Base-by-base conservation (phyloP, 2,888 invertebrate genomes). In the Teinopalpus imperialis region DNA sequence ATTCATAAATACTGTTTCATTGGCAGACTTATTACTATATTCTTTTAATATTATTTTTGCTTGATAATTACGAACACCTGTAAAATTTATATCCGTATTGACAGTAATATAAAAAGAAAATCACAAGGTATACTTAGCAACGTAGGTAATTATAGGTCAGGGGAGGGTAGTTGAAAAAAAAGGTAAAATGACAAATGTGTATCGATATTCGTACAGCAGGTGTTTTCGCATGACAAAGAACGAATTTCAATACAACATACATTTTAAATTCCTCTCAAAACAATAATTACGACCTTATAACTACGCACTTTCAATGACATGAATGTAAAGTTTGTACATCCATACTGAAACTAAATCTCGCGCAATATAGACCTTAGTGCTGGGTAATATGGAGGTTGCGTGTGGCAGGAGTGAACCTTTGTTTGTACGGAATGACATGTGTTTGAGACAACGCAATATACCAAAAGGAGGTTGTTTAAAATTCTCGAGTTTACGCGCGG, bases 381-480 rank as follows among this genome's bases (percentile, higher is more conserved):
- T 43, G 62, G 12, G 52, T 23, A 62, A 69, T 69, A 73, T 66
- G 61, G 67, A 48, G 36, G 51, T 52, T 47, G 14, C 29, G 23
- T 34, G 43, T 49, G 57, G 58, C 57, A 60, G 61, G 68, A 60
- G 64, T 60, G 62, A 68, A 61, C 66, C 57, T 65, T 70, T 70
- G 69, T 74, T 74, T 73, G 69, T 68, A 59, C 61, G 64, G 30
- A 71, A 67, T 75, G 81, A 80, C 81, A 81, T 82, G 69, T 82
- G 78, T 74, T 74, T 55, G 61, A 76, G 72, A 74, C 74, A 68
- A 68, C 71, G 71, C 74, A 71, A 73, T 78, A 75, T 74, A 77
- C 75, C 67, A 74, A 80, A 79, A 77, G 71, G 66, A 74, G 80
- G 74, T 85, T 86, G 85, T 85, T 87, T 86, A 82, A 85, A 82